phyloP scores from a whole-genome alignment of 2,888 invertebrate genomes.

The Orchesellides sinensis region DNA sequence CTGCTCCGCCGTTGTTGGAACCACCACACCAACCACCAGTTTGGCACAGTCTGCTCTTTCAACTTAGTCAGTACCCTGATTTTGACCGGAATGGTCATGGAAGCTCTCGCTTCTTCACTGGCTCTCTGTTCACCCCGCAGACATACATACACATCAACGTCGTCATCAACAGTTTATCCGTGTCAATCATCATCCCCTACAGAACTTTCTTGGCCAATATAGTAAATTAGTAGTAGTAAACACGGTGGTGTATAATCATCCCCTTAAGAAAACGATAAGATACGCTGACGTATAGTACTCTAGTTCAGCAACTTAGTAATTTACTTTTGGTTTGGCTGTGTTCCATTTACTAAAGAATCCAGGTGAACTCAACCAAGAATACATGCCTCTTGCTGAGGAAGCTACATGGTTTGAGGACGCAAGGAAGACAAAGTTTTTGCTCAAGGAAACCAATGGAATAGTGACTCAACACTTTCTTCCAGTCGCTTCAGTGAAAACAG shows the following conservation, averaged over 20 bases:
- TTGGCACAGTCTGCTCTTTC: conserved; percentile 48
- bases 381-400: no score
- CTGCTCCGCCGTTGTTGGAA: conserved; percentile 56
- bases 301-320: conserved; percentile 38
- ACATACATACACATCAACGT: neutral
- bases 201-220: neutral
- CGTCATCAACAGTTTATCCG: conserved; percentile 12
- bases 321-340: conserved; percentile 60
- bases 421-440: no score
- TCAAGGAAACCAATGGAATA: no score
- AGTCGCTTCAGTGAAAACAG: no score
- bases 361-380: conserved; percentile 54
- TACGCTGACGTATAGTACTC: no score
- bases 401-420: neutral
- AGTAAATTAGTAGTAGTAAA: neutral
- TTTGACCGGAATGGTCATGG: conserved; percentile 67
- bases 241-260: conserved; percentile 17
- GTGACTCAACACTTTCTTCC: no score
- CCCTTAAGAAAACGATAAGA: no score
- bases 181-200: conserved; percentile 15
- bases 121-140: conserved; percentile 57
- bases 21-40: conserved; percentile 64
- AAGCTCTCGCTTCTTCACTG: conserved; percentile 11
- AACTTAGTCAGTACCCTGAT: conserved; percentile 65
- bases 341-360: conserved; percentile 56